phyloP scores from a whole-genome alignment of 1,140 invertebrate species.

The Drosophila bocqueti region DNA sequence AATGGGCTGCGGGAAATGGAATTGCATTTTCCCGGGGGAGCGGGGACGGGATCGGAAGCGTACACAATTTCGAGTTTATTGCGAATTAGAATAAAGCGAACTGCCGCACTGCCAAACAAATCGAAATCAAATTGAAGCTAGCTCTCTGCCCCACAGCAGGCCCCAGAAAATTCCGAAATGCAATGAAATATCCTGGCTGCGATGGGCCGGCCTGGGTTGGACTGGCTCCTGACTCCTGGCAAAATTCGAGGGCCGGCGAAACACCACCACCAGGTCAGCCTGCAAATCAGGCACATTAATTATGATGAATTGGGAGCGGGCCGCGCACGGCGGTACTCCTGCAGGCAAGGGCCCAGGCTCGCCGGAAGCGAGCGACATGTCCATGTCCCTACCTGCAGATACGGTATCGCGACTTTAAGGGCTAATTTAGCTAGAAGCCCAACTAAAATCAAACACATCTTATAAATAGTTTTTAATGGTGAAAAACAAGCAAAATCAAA shows the following conservation, averaged over 20 bases:
- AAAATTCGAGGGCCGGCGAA: slow-evolving; percentile 7
- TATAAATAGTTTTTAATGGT: background rate
- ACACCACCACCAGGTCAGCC: slow-evolving; percentile 40
- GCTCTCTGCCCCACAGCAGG: background rate
- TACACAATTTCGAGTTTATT: slow-evolving; percentile 56
- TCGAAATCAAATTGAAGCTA: slow-evolving; percentile 65
- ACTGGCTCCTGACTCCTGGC: slow-evolving; percentile 9
- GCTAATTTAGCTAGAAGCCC: background rate
- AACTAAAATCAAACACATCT: fast-evolving
- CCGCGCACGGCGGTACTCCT: too few relatives aligned
- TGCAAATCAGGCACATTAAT: slow-evolving; percentile 79
- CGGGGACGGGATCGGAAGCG: background rate
- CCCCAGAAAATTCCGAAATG: slow-evolving; percentile 24
- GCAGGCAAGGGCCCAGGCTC: background rate
- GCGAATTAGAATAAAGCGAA: slow-evolving; percentile 69
- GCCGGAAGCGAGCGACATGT: slow-evolving; percentile 1
- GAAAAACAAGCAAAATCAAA: too few relatives aligned
- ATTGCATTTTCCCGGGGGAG: slow-evolving; percentile 23
- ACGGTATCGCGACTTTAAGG: background rate
- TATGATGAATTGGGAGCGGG: slow-evolving; percentile 64
- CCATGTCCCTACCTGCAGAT: background rate
- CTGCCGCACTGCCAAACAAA: slow-evolving; percentile 45
- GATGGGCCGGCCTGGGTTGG: background rate
- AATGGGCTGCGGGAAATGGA: slow-evolving; percentile 20
- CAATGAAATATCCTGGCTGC: slow-evolving; percentile 20